Evolutionary conservation across 2,797 vertebrate genomes (phyloP).

Genomic region (Taeniopygia guttata): DNA sequence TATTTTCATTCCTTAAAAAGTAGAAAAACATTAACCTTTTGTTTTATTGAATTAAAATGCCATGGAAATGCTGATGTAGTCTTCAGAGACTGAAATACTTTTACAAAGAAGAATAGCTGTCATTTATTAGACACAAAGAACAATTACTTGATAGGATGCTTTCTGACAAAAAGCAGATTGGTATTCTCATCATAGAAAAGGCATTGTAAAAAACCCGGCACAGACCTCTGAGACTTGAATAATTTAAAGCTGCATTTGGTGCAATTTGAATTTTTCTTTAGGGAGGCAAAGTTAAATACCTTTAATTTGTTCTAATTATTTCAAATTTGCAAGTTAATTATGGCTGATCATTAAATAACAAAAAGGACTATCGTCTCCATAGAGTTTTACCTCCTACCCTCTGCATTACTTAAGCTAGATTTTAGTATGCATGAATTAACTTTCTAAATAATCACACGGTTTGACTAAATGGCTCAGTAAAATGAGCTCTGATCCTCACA

Average conservation of each 20-base stretch:
- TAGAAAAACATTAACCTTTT: constrained; percentile 81
- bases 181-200: constrained; percentile 82
- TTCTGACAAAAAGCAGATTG: constrained; percentile 82
- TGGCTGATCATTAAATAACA: constrained; percentile 86
- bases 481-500: constrained; percentile 83
- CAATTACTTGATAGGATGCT: constrained; percentile 81
- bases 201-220: constrained; percentile 75
- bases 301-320: constrained; percentile 90
- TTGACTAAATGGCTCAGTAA: constrained; percentile 84
- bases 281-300: constrained; percentile 87
- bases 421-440: constrained; percentile 87
- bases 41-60: constrained; percentile 85
- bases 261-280: constrained; percentile 87
- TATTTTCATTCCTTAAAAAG: constrained; percentile 80
- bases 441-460: constrained; percentile 84
- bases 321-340: constrained; percentile 88
- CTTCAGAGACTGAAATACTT: constrained; percentile 80
- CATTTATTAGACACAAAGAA: constrained; percentile 83
- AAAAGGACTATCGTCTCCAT: constrained; percentile 81
- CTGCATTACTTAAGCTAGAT: constrained; percentile 83
- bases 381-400: constrained; percentile 83
- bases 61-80: constrained; percentile 79
- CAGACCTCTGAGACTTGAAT: constrained; percentile 84
- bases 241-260: constrained; percentile 87
- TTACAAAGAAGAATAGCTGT: constrained; percentile 81